Base-by-base conservation (phyloP, 2,113 vertebrate species). In the Noctilio leporinus region DNA sequence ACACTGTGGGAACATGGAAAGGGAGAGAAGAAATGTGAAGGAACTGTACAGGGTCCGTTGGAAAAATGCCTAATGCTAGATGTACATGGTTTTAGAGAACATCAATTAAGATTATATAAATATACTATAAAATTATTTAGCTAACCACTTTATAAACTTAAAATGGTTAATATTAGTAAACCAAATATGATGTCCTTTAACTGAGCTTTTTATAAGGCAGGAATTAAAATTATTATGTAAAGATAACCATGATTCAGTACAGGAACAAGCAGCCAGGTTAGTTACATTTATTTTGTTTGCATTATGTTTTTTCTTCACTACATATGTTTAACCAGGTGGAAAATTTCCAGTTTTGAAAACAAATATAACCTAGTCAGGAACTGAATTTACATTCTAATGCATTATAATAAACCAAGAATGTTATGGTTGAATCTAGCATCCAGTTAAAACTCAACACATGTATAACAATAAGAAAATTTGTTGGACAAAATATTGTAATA, bases 401-500 rank as follows among this genome's bases (percentile, higher is more conserved):
- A 49, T 47, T 14, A 64, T 94, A 0, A 70, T 84, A 95, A 95
- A 91, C 92, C 84, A 87, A 45, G 62, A 86, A 93, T 96, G 83
- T 97, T 96, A 82, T 38, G 69, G 86, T 91, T 38, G 2, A 86
- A 92, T 85, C 62, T 90, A 95, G 51, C 87, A 91, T 91, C 38
- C 64, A 96, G 77, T 94, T 97, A 92, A 95, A 95, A 96, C 92
- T 88, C 62, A 86, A 88, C 85, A 94, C 95, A 86, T 94, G 87
- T 78, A 91, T 82, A 96, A 96, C 62, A 95, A 95, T 73, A 97
- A 95, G 91, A 94, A 96, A 97, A 95, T 95, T 95, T 95, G 88
- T 96, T 95, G 96, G 35, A 55, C 88, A 95, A 95, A 96, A 95
- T 83, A 40, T 97, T 96, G 76, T 95, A 97, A 95, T 91, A 96